Conservation (phyloP, 2,797 vertebrate genomes). For the Falco peregrinus region DNA sequence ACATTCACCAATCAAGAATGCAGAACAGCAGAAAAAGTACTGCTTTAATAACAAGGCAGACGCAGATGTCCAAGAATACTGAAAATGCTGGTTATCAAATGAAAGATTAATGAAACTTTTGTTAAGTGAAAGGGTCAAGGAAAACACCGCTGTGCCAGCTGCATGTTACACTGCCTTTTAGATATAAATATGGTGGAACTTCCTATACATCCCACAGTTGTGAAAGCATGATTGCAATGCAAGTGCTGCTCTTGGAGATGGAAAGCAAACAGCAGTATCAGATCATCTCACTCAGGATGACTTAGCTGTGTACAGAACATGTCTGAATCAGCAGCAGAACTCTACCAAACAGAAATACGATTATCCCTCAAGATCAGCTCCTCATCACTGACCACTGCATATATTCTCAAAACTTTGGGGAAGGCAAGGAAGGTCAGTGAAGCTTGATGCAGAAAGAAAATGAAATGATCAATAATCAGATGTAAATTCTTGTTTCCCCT, state of each 20-base stretch:
- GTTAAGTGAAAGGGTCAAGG: neutral
- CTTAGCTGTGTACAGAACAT: rapidly evolving
- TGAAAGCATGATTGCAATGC: neutral
- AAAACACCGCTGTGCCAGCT: neutral
- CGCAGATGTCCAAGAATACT: rapidly evolving
- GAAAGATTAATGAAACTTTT: neutral
- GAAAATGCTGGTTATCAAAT: neutral
- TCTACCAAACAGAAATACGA: neutral
- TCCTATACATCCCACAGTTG: neutral
- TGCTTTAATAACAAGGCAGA: neutral
- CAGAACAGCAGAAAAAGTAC: neutral
- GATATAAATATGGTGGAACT: neutral
- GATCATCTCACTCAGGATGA: rapidly evolving
- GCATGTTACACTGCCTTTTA: rapidly evolving
- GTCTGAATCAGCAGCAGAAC: neutral
- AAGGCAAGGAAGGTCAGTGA: neutral
- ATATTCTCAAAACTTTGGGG: neutral
- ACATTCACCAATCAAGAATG: neutral
- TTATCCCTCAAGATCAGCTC: neutral
- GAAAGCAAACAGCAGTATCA: neutral
- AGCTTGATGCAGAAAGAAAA: neutral
- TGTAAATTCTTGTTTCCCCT: neutral
- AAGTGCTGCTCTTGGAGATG: neutral
- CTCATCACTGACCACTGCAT: neutral
- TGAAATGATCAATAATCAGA: neutral